phyloP scores from a whole-genome alignment of 2,888 invertebrate species.

The Synergus umbraculus region DNA sequence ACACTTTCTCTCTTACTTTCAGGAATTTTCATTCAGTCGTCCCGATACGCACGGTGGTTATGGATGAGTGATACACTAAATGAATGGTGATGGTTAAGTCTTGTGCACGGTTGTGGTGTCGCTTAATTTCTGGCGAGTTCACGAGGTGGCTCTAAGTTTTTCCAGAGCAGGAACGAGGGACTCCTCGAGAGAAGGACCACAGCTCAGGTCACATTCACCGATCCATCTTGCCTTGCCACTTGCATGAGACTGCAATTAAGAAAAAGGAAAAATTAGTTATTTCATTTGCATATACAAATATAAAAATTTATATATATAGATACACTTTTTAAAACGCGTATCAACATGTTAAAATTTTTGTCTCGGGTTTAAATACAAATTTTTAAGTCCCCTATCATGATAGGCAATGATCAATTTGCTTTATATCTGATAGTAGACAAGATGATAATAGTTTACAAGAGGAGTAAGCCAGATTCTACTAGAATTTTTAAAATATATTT shows the following conservation, averaged over 20 bases:
- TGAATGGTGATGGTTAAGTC: conserved; percentile 73
- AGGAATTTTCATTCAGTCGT: conserved; percentile 58
- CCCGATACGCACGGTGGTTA: conserved; percentile 62
- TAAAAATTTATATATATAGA: neutral
- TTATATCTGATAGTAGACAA: too few species aligned
- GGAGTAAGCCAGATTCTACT: too few species aligned
- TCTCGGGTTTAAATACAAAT: neutral
- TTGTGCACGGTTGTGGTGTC: conserved; percentile 63
- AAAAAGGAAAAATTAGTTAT: conserved; percentile 47
- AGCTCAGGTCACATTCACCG: conserved; percentile 81
- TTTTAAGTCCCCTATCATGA: too few species aligned
- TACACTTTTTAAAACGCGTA: neutral
- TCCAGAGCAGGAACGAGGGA: conserved; percentile 73
- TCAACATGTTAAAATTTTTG: neutral
- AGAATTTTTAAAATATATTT: too few species aligned
- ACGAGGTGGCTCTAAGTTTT: conserved; percentile 76
- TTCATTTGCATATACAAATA: neutral
- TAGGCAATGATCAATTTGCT: too few species aligned
- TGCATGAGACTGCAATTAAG: conserved; percentile 83
- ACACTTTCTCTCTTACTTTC: conserved; percentile 23
- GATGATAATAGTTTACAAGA: too few species aligned
- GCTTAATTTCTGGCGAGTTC: conserved; percentile 63
- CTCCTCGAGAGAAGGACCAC: conserved; percentile 77
- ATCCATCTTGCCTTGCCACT: conserved; percentile 86
- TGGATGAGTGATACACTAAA: conserved; percentile 65